These are phyloP conservation scores for Dasypolia templi DNA, from an alignment of 2,888 invertebrate genomes.

Conservation along the genomic window DNA sequence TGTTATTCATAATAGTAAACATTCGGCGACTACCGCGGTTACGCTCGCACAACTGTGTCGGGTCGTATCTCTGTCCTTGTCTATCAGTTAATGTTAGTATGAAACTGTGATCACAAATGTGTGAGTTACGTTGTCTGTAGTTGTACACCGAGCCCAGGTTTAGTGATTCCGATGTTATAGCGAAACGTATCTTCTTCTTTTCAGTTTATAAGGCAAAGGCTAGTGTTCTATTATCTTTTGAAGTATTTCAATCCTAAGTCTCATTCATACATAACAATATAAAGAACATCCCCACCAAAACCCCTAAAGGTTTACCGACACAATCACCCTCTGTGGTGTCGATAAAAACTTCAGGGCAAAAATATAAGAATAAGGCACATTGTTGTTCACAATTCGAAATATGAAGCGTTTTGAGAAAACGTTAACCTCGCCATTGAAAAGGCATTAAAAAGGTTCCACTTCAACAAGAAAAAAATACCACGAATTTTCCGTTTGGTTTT, in stretches of 20 bases:
- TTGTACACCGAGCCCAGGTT: no score
- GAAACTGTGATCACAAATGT: no score
- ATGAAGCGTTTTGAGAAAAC: constrained; percentile 45
- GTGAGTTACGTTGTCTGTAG: no score
- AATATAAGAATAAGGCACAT: constrained; percentile 33
- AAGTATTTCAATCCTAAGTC: background rate
- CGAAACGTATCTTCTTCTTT: no score
- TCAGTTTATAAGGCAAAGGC: no score
- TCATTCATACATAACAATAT: background rate
- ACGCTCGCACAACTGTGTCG: no score
- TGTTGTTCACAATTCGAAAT: constrained; percentile 33
- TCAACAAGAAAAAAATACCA: constrained; percentile 44
- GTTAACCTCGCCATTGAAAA: constrained; percentile 53
- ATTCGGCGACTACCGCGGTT: no score
- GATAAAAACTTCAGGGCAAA: constrained; percentile 29
- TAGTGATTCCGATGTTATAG: no score
- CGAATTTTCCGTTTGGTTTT: constrained; percentile 29
- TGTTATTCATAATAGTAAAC: no score
- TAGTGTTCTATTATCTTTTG: background rate
- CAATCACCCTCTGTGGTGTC: constrained; percentile 25
- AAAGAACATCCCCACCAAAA: background rate
- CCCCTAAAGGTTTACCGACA: constrained; percentile 16
- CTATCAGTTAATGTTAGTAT: no score
- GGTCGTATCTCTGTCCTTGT: no score
- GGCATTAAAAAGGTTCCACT: constrained; percentile 44